phyloP scores from a whole-genome alignment of 2,888 invertebrate genomes.

The Melanostoma scalare region DNA sequence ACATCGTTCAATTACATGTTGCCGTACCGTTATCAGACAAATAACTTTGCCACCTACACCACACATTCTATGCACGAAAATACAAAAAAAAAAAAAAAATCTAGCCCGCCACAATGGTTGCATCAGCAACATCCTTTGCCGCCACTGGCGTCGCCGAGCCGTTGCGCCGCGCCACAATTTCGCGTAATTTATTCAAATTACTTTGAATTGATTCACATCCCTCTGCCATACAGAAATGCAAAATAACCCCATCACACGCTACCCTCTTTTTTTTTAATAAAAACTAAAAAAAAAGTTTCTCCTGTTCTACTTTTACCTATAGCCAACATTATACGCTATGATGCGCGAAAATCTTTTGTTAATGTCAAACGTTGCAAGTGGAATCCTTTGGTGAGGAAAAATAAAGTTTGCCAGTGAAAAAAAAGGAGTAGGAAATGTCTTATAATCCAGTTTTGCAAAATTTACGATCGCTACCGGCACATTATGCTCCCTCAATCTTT shows the following conservation, averaged over 20 bases:
- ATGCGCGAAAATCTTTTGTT: constrained; percentile 55
- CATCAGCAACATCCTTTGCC: constrained; percentile 26
- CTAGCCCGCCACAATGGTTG: constrained; percentile 11
- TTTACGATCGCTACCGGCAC: constrained; percentile 50
- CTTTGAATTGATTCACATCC: constrained; percentile 65
- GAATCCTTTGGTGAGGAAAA: constrained; percentile 31
- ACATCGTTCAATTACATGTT: constrained; percentile 52
- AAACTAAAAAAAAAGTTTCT: constrained; percentile 9
- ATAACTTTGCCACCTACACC: constrained; percentile 16
- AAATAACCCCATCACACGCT: constrained; percentile 10
- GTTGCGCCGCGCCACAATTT: constrained; percentile 58
- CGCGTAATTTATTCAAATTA: constrained; percentile 68
- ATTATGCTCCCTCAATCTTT: constrained; percentile 4
- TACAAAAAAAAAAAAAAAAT: constrained; percentile 24
- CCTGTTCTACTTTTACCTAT: not conserved
- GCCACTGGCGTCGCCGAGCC: constrained; percentile 36
- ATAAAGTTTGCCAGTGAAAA: constrained; percentile 65
- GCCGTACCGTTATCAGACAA: constrained; percentile 43
- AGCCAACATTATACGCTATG: constrained; percentile 4
- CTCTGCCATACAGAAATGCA: not conserved
- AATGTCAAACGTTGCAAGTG: constrained; percentile 39
- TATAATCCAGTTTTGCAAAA: constrained; percentile 66
- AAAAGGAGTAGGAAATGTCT: constrained; percentile 41
- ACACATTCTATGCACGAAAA: not conserved
- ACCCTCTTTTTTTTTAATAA: constrained; percentile 28